Conservation (phyloP, 1,140 invertebrate species). For the Protaetia brevitarsis region DNA sequence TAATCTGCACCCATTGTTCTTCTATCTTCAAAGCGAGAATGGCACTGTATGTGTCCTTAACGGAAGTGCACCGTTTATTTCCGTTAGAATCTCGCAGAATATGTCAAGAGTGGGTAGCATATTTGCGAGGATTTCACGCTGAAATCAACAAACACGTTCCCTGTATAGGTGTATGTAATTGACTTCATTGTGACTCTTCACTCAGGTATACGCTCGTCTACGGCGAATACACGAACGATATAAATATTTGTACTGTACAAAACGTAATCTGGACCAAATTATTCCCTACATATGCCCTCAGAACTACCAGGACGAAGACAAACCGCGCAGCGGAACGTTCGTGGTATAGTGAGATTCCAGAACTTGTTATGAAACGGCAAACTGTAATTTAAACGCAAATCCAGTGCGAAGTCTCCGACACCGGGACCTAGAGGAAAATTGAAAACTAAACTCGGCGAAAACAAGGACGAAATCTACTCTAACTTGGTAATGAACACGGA, state of each 20-base stretch:
- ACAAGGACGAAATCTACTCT: not conserved
- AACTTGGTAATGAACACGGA: conserved; percentile 1
- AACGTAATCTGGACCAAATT: not conserved
- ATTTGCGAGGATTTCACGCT: too few relatives aligned
- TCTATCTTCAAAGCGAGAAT: too few relatives aligned
- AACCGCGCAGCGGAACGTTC: not conserved
- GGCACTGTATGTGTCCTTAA: too few relatives aligned
- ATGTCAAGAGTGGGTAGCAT: too few relatives aligned
- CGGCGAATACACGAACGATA: not conserved
- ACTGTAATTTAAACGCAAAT: conserved; percentile 4
- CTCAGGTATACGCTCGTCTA: not conserved
- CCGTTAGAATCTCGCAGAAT: too few relatives aligned
- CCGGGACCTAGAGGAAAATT: not conserved
- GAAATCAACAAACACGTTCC: too few relatives aligned
- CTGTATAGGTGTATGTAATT: too few relatives aligned
- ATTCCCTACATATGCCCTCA: not conserved
- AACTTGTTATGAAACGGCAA: conserved; percentile 1
- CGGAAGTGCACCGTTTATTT: too few relatives aligned
- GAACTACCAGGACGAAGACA: not conserved
- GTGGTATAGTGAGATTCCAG: not conserved
- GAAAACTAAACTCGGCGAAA: not conserved
- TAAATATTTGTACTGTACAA: not conserved
- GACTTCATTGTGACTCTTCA: not conserved
- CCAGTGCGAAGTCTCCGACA: not conserved
- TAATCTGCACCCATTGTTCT: too few relatives aligned